A percentile compares a stretch with the other conserved stretches of the same genome.
phyloP scores from a whole-genome alignment of 2,113 vertebrate species.

The Phaethon lepturus region DNA sequence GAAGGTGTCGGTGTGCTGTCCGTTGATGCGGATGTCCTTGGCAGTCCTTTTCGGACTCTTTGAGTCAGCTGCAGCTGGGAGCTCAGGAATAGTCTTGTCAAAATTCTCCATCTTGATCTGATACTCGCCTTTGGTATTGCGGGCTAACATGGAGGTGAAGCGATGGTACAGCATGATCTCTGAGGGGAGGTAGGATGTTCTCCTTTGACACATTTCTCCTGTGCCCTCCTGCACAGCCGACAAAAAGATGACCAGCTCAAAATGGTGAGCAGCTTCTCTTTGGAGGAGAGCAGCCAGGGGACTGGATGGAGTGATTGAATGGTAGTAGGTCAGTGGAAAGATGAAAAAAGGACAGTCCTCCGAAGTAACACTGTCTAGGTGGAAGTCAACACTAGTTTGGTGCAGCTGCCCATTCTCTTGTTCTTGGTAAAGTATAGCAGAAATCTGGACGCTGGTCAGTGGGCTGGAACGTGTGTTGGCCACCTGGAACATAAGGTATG shows the following conservation, averaged over 20 bases:
- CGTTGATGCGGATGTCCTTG: slow-evolving; percentile 89
- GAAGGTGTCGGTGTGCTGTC: slow-evolving; percentile 82
- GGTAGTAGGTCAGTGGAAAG: slow-evolving; percentile 92
- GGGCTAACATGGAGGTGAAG: slow-evolving; percentile 82
- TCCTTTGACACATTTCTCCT: slow-evolving; percentile 92
- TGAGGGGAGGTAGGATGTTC: slow-evolving; percentile 91
- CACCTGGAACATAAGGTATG: slow-evolving; percentile 89
- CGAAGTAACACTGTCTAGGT: slow-evolving; percentile 81
- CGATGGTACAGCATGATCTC: slow-evolving; percentile 89
- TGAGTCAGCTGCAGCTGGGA: slow-evolving; percentile 73
- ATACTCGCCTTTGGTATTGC: slow-evolving; percentile 85
- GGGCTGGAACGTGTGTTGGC: slow-evolving; percentile 89
- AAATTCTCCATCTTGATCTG: slow-evolving; percentile 90
- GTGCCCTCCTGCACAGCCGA: slow-evolving; percentile 93
- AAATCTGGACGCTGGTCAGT: slow-evolving; percentile 87
- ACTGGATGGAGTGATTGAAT: slow-evolving; percentile 85
- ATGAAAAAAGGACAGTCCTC: slow-evolving; percentile 90
- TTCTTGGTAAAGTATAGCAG: slow-evolving; percentile 91
- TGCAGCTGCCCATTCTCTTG: slow-evolving; percentile 85
- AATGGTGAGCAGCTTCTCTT: slow-evolving; percentile 80
- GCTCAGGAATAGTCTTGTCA: slow-evolving; percentile 83
- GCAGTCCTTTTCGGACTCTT: slow-evolving; percentile 86
- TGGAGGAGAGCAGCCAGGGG: slow-evolving; percentile 86
- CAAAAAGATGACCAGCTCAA: slow-evolving; percentile 92
- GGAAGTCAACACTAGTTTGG: slow-evolving; percentile 91